Percentiles rank a stretch among this genome's conserved stretches.
These are phyloP conservation scores for Sorex araneus DNA, from an alignment of 2,113 vertebrate species.

Conservation along the genomic window DNA sequence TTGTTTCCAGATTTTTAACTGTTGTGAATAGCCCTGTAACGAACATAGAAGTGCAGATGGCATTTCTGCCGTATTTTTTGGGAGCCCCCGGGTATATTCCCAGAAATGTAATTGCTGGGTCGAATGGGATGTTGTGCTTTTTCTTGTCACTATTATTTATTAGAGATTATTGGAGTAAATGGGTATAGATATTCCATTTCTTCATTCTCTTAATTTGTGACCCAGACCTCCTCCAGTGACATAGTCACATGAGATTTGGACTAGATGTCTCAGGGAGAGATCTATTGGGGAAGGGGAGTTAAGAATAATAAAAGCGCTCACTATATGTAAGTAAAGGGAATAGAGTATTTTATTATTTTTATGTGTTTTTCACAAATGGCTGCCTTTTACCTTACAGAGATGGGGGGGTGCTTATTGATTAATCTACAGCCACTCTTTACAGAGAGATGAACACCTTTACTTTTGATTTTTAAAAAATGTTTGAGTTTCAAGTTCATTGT, in stretches of 20 bases:
- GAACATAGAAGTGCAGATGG: too few species aligned
- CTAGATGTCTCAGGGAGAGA: conserved; percentile 1
- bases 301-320: conserved; percentile 24
- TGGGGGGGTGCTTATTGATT: too few species aligned
- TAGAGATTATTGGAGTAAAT: too few species aligned
- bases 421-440: conserved; percentile 23
- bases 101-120: too few species aligned
- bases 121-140: too few species aligned
- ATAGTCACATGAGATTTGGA: neutral
- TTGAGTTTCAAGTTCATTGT: conserved; percentile 60
- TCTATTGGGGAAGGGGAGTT: neutral
- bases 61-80: too few species aligned
- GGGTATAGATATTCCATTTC: conserved; percentile 24
- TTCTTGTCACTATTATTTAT: too few species aligned
- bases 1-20: too few species aligned
- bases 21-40: too few species aligned
- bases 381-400: conserved; percentile 49
- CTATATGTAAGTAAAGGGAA: neutral
- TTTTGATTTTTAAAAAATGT: conserved; percentile 53
- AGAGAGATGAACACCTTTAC: conserved; percentile 29
- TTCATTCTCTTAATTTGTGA: neutral
- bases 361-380: conserved; percentile 7
- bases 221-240: neutral
- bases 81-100: too few species aligned
- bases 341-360: conserved; percentile 29